Evolutionary conservation across 2,113 vertebrate species (phyloP).

Genomic region (Cromileptes altivelis): DNA sequence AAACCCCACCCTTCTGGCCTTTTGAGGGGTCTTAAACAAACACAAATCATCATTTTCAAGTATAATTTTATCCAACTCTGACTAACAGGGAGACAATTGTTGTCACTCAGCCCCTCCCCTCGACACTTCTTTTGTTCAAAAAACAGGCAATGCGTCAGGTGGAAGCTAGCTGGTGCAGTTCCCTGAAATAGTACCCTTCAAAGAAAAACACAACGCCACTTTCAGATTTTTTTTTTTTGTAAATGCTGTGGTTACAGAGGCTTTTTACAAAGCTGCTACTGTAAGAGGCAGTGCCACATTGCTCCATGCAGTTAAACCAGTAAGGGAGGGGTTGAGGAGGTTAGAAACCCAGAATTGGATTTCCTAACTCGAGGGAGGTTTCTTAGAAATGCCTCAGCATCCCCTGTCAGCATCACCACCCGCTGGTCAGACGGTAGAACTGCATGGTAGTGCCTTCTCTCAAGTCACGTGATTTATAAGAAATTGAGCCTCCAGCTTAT

Average conservation of each 20-base stretch:
- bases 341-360: not conserved
- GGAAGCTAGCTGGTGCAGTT: not conserved
- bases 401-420: not conserved
- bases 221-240: not conserved
- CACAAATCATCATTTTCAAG: not conserved
- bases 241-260: not conserved
- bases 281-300: not conserved
- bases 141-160: not conserved
- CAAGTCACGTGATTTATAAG: slow-evolving; percentile 72
- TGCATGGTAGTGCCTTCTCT: not conserved
- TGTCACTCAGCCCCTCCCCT: not conserved
- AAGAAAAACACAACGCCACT: not conserved
- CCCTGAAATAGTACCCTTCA: not conserved
- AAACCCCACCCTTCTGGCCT: not conserved
- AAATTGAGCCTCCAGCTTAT: slow-evolving; percentile 28
- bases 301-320: not conserved
- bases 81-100: not conserved
- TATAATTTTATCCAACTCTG: not conserved
- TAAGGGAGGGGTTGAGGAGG: not conserved
- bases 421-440: not conserved
- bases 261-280: not conserved
- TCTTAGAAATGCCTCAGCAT: slow-evolving; percentile 39
- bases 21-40: not conserved
- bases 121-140: not conserved
- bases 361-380: slow-evolving; percentile 28